Percentiles rank a stretch among this genome's conserved stretches.
Evolutionary conservation across 53 echinoderm and acorn worm species (phyloP).

Genomic region (Henricia sp.): DNA sequence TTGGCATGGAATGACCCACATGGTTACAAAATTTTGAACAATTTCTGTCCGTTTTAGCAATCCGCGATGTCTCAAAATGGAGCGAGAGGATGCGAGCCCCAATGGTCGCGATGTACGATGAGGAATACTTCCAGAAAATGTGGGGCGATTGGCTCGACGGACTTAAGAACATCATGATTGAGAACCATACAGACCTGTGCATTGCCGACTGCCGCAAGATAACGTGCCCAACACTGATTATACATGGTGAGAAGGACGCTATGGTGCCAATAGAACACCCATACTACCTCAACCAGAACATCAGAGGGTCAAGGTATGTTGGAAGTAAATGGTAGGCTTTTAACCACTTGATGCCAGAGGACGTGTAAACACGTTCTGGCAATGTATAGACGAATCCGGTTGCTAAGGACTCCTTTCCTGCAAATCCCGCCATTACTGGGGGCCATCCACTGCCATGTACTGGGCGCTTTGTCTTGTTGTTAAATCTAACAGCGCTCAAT

Average conservation of each 20-base stretch:
- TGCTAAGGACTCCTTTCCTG: no score
- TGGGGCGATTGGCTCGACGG: slow-evolving; percentile 87
- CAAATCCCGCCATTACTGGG: no score
- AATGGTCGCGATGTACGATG: slow-evolving; percentile 88
- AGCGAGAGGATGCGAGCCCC: slow-evolving; percentile 88
- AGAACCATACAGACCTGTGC: slow-evolving; percentile 66
- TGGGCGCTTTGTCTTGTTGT: no score
- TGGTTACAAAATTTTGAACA: slow-evolving; percentile 26
- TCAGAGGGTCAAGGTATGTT: slow-evolving; percentile 86
- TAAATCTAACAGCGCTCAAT: no score
- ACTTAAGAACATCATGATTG: slow-evolving; percentile 28
- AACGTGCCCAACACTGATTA: slow-evolving; percentile 80
- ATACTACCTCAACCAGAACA: slow-evolving; percentile 68
- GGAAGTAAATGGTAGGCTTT: no score
- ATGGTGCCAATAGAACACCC: slow-evolving; percentile 90
- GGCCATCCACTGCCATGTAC: no score
- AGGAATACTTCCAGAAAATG: slow-evolving; percentile 74
- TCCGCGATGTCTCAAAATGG: slow-evolving; percentile 83
- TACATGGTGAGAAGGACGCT: slow-evolving; percentile 91
- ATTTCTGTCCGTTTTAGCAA: slow-evolving; percentile 45
- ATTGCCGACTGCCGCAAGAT: slow-evolving; percentile 71
- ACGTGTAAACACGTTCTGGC: no score
- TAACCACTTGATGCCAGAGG: no score
- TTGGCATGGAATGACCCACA: no score
- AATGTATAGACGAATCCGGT: no score